Evolutionary conservation across 2,797 vertebrate species (phyloP).

Genomic region (Sebastiscus albofasciatus): DNA sequence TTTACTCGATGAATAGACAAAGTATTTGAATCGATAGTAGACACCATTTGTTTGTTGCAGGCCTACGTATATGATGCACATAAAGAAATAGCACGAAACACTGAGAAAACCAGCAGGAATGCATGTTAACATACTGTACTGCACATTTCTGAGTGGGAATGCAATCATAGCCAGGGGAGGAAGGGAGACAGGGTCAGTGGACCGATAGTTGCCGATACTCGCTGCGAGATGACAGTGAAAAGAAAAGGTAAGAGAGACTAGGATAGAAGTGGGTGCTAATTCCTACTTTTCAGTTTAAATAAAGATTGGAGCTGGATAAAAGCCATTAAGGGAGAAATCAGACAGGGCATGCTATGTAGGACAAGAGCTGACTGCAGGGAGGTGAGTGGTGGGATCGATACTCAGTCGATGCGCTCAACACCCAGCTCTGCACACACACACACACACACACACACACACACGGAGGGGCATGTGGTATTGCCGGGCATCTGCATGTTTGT

Average conservation of each 20-base stretch:
- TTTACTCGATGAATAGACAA: constrained; percentile 8
- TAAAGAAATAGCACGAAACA: not conserved
- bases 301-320: constrained; percentile 89
- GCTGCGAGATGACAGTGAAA: constrained; percentile 70
- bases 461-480: not conserved
- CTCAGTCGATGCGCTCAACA: constrained; percentile 88
- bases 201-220: constrained; percentile 63
- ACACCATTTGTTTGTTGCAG: not conserved
- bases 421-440: constrained; percentile 73
- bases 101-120: constrained; percentile 21
- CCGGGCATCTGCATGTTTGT: not conserved
- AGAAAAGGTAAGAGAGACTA: constrained; percentile 74
- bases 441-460: constrained; percentile 42
- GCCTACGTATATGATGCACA: not conserved
- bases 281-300: constrained; percentile 91
- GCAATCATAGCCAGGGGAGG: constrained; percentile 50
- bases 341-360: constrained; percentile 88
- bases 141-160: constrained; percentile 58
- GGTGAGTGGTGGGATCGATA: constrained; percentile 88
- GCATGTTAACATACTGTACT: constrained; percentile 37
- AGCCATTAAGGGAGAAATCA: constrained; percentile 90
- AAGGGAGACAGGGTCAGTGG: constrained; percentile 50
- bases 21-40: not conserved
- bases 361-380: constrained; percentile 89
- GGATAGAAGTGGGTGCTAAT: constrained; percentile 84